Base-by-base conservation (phyloP, 2,797 vertebrate species). In the Eutrigla gurnardus region DNA sequence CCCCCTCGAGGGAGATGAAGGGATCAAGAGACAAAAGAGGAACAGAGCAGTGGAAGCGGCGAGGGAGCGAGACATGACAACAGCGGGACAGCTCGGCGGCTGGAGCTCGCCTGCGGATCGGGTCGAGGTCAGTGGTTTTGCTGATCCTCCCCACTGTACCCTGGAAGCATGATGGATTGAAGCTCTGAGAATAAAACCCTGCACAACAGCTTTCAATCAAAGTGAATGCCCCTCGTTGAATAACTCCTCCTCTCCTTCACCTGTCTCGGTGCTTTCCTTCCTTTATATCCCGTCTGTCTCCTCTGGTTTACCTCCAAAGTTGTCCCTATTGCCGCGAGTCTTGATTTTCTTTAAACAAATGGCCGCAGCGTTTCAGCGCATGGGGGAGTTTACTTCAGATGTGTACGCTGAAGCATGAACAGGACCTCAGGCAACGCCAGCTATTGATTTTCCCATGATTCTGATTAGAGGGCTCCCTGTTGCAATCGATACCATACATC, bases 391-490 rank as follows among this genome's bases (percentile, higher is more conserved):
- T 80, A 84, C 86, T 77, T 88, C 79, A 88, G 82, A 93, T 77
- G 87, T 84, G 88, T 82, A 92, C 89, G 88, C 74, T 87, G 88
- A 89, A 89, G 88, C 93, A 92, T 90, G 91, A 89, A 88, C 86
- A 75, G 86, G 85, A 87, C 90, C 82, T 86, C 78, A 85, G 80
- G 86, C 90, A 65, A 78, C 50, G 89, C 89, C 88, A 93, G 82
- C 74, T 87, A 94, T 93, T 86, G 91, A 93, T 93, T 93, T 89
- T 75, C 62, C 90, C 88, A 91, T 92, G 89, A 93, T 92, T 93
- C 84, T 91, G 92, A 94, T 94, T 93, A 93, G 91, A 89, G 82
- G 84, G 82, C 82, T 89, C 89, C 82, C 81, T 75, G 88, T 81
- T 83, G 77, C 86, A 85, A 90, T 93, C 92, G 37, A 93, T 94